These are phyloP conservation scores for Apotomis capreana DNA, from an alignment of 2,888 invertebrate genomes.

Conservation along the genomic window DNA sequence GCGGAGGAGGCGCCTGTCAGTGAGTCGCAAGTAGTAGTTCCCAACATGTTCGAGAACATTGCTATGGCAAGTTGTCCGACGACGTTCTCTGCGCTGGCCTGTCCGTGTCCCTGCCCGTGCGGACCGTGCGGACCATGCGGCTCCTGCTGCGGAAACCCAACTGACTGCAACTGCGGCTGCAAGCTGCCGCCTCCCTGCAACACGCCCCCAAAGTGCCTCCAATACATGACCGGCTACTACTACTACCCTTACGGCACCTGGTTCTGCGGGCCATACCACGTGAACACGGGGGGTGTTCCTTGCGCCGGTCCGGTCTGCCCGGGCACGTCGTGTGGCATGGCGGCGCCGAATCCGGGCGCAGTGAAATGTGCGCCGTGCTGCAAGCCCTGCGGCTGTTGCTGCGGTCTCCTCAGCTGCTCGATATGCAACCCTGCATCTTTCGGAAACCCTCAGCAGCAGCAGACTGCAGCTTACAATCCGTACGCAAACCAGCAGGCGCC, in stretches of 20 bases:
- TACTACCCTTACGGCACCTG: conserved; percentile 57
- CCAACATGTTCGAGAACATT: background rate
- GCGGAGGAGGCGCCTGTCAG: background rate
- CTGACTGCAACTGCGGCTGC: conserved; percentile 38
- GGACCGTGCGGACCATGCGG: conserved; percentile 21
- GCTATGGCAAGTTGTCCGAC: background rate
- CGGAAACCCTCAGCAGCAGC: background rate
- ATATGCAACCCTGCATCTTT: background rate
- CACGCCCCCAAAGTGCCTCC: conserved; percentile 49
- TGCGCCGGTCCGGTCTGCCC: conserved; percentile 1
- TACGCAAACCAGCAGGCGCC: too few species aligned
- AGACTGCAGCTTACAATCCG: too few species aligned
- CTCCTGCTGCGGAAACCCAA: background rate
- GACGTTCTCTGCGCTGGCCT: background rate
- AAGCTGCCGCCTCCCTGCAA: conserved; percentile 49
- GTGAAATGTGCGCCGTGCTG: background rate
- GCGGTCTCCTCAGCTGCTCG: background rate
- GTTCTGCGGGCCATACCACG: conserved; percentile 58
- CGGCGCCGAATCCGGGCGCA: conserved; percentile 6
- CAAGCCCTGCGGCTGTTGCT: conserved; percentile 8
- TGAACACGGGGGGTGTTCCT: conserved; percentile 1
- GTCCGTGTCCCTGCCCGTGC: background rate
- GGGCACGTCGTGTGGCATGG: conserved; percentile 1
- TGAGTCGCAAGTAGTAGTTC: background rate
- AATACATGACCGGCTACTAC: conserved; percentile 55